These are phyloP conservation scores for Poecile atricapillus DNA, from an alignment of 2,113 vertebrate genomes.

Conservation along the genomic window DNA sequence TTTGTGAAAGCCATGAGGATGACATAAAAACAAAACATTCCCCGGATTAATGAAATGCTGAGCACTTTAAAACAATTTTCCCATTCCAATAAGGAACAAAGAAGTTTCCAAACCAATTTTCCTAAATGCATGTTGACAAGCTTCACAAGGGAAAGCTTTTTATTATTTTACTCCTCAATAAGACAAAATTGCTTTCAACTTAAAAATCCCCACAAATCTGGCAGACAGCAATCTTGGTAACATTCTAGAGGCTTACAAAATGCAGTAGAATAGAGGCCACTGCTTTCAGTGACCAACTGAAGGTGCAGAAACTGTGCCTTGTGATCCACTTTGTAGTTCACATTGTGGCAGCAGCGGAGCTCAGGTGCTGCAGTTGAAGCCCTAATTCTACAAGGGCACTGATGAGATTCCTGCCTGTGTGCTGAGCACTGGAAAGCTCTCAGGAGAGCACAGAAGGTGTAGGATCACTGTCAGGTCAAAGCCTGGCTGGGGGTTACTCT, in stretches of 20 bases:
- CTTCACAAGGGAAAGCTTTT: neutral
- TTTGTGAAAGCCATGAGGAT: neutral
- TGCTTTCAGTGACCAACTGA: neutral
- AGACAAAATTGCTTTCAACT: neutral
- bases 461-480: neutral
- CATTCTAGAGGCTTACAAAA: neutral
- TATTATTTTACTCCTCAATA: neutral
- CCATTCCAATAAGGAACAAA: neutral
- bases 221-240: neutral
- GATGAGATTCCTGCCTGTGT: neutral
- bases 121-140: neutral
- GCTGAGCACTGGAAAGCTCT: fast-evolving
- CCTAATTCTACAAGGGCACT: neutral
- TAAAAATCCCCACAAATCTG: neutral
- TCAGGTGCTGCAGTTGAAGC: neutral
- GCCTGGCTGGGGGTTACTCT: neutral
- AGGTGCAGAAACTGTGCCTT: neutral
- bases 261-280: neutral
- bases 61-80: neutral
- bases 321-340: neutral
- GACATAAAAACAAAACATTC: neutral
- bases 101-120: neutral
- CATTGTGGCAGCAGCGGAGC: neutral
- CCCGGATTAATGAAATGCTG: neutral
- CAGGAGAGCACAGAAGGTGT: neutral